Percentiles rank a stretch among this genome's conserved stretches.
These are phyloP conservation scores for Lutraria lutraria DNA, from an alignment of 2,888 invertebrate genomes.

Conservation along the genomic window DNA sequence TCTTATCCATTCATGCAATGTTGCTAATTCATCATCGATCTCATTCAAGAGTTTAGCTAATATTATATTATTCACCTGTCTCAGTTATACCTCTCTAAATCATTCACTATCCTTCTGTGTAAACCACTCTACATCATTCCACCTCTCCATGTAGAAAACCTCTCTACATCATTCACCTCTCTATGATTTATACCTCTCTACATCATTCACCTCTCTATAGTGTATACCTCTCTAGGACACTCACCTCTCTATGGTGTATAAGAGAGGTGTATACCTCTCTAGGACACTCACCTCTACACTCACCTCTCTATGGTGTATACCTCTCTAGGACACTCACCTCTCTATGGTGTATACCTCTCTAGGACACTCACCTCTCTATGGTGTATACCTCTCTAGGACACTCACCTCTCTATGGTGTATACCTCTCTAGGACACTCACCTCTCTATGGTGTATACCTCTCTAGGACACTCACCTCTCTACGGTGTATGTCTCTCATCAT, in stretches of 20 bases:
- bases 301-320: neutral
- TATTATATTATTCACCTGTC: neutral
- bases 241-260: no score
- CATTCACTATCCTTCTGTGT: neutral
- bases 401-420: no score
- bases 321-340: neutral
- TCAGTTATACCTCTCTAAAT: neutral
- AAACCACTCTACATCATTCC: no score
- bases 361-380: neutral
- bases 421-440: neutral
- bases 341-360: neutral
- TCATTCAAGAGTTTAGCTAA: no score
- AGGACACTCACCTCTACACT: no score
- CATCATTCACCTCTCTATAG: neutral
- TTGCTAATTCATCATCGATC: no score
- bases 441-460: neutral
- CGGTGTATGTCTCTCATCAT: neutral
- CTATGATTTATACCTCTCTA: neutral
- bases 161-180: neutral
- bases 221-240: neutral
- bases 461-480: neutral
- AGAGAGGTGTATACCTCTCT: no score
- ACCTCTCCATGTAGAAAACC: neutral
- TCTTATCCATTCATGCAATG: neutral
- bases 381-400: neutral